Percentiles rank a stretch among this genome's conserved stretches.
Evolutionary conservation across 2,113 vertebrate species (phyloP).

Genomic region (Nipponia nippon): DNA sequence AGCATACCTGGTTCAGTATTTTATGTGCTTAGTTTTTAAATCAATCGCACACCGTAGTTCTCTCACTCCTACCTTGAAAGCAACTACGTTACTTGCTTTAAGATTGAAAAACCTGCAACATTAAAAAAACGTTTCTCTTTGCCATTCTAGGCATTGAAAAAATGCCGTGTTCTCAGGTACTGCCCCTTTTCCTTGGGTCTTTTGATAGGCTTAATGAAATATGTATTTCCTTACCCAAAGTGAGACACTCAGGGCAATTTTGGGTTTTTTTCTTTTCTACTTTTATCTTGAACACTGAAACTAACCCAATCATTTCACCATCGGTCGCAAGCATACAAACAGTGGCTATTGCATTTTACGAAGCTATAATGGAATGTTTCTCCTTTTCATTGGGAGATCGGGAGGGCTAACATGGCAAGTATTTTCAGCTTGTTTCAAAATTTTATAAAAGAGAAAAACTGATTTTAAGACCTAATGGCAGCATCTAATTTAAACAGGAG

Average conservation of each 20-base stretch:
- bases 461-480: not conserved
- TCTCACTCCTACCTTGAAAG: not conserved
- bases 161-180: not conserved
- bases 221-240: not conserved
- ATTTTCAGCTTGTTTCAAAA: not conserved
- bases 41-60: not conserved
- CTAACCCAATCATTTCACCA: not conserved
- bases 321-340: not conserved
- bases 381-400: not conserved
- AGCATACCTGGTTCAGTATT: not conserved
- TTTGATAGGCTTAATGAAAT: not conserved
- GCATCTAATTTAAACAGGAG: not conserved
- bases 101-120: not conserved
- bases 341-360: not conserved
- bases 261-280: not conserved
- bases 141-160: not conserved
- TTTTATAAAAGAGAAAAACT: not conserved
- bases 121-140: not conserved
- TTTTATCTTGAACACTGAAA: not conserved
- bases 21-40: not conserved
- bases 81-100: not conserved
- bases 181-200: not conserved
- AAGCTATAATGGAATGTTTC: not conserved
- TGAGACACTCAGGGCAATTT: not conserved
- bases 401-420: not conserved